phyloP scores from a whole-genome alignment of 2,888 invertebrate species.

The Apamea sordens region DNA sequence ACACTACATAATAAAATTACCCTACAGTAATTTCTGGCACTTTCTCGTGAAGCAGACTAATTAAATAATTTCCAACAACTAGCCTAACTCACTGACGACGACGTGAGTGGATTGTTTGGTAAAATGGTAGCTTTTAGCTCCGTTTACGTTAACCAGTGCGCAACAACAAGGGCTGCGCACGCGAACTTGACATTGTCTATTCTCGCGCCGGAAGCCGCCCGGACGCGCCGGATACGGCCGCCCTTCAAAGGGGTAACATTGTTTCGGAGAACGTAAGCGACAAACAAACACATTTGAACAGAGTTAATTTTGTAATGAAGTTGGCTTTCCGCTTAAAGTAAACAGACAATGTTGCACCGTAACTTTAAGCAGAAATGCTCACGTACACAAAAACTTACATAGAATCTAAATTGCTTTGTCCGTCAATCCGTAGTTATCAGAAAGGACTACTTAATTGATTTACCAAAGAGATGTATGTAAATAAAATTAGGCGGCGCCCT shows the following conservation, averaged over 20 bases:
- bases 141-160: slow-evolving; percentile 47
- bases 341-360: slow-evolving; percentile 64
- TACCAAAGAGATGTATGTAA: background rate
- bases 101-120: background rate
- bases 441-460: no score
- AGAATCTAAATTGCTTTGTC: slow-evolving; percentile 6
- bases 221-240: slow-evolving; percentile 78
- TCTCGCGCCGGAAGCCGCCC: slow-evolving; percentile 77
- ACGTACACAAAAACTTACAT: slow-evolving; percentile 9
- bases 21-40: background rate
- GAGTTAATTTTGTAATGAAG: slow-evolving; percentile 71
- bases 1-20: background rate
- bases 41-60: background rate
- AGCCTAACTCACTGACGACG: background rate
- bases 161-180: slow-evolving; percentile 59
- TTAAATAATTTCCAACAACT: background rate
- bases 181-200: slow-evolving; percentile 88
- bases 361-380: slow-evolving; percentile 22
- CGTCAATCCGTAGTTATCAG: background rate
- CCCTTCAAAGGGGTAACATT: slow-evolving; percentile 82
- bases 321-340: slow-evolving; percentile 69
- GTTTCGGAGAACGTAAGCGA: slow-evolving; percentile 82
- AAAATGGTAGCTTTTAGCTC: slow-evolving; percentile 19
- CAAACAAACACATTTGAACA: slow-evolving; percentile 69
- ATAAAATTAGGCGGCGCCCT: background rate